A percentile compares a stretch with the other conserved stretches of the same genome.
Conservation (phyloP, 2,797 vertebrate genomes). For the Diplodus puntazzo region DNA sequence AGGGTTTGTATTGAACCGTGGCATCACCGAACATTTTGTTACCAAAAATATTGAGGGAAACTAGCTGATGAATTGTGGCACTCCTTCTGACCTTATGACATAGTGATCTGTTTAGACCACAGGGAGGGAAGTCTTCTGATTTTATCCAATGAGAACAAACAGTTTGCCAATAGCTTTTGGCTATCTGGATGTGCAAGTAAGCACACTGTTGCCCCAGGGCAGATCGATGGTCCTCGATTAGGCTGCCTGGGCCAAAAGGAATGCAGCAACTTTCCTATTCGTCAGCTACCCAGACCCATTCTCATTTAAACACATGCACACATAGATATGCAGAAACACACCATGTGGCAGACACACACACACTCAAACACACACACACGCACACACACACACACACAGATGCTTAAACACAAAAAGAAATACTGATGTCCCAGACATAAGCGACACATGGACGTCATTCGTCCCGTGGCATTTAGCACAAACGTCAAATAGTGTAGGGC, state of each 20-base stretch:
- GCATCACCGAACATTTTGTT: conserved; percentile 47
- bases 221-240: conserved; percentile 77
- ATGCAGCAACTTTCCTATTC: conserved; percentile 54
- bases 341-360: not conserved
- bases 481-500: conserved; percentile 69
- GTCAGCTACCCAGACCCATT: conserved; percentile 43
- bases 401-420: conserved; percentile 26
- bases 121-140: conserved; percentile 72
- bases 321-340: conserved; percentile 35
- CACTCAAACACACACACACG: not conserved
- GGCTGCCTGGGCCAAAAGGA: conserved; percentile 55
- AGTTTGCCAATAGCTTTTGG: conserved; percentile 79
- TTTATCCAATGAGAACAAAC: conserved; percentile 81
- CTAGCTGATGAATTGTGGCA: conserved; percentile 64
- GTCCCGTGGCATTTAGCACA: conserved; percentile 68
- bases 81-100: conserved; percentile 68
- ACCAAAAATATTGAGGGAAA: conserved; percentile 51
- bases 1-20: conserved; percentile 21
- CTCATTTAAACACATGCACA: conserved; percentile 41
- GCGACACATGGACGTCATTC: conserved; percentile 45
- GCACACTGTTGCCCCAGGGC: conserved; percentile 65
- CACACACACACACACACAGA: not conserved
- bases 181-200: conserved; percentile 77
- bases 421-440: conserved; percentile 42
- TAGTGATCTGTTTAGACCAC: conserved; percentile 70